Evolutionary conservation across 2,113 vertebrate species (phyloP), one percentile per base, ranked within the genome.

Genomic region (Cichladusa arquata): DNA sequence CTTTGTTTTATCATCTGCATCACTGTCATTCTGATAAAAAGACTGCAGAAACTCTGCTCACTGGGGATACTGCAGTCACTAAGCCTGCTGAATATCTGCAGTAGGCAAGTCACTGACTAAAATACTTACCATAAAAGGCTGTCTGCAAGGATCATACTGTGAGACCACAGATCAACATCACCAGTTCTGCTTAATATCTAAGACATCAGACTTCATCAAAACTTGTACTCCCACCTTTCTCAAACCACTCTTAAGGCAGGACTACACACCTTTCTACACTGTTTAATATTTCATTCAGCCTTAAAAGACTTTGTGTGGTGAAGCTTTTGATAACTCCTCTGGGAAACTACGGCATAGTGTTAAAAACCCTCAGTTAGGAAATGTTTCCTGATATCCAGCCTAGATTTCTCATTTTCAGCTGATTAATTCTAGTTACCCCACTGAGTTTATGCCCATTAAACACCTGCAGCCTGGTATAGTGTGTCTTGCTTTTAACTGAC

Each of bases 401-500:
- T 94, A 86, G 90, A 83, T 83, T 92, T 84, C 93, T 95, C 88
- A 96, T 96, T 96, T 95, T 90, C 88, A 69, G 90, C 90, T 96
- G 85, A 96, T 96, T 96, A 96, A 88, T 96, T 96, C 88, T 48
- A 73, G 92, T 96, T 78, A 90, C 57, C 94, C 93, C 82, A 93
- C 86, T 92, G 94, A 84, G 93, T 71, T 92, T 65, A 81, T 86
- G 81, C 88, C 92, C 88, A 86, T 94, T 82, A 92, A 92, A 86
- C 93, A 96, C 94, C 93, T 96, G 92, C 92, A 96, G 90, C 53
- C 79, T 93, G 15, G 11, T 73, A 74, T 25, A 81, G 34, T 17
- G 11, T 84, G 60, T 81, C 90, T 86, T 83, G 64, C 51, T 93
- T 96, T 93, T 95, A 96, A 95, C 15, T 94, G 93, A 84, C 85